Evolutionary conservation across 2,888 invertebrate genomes (phyloP), one percentile per base, ranked within the genome.

Genomic region (Lasioglossum calceatum): DNA sequence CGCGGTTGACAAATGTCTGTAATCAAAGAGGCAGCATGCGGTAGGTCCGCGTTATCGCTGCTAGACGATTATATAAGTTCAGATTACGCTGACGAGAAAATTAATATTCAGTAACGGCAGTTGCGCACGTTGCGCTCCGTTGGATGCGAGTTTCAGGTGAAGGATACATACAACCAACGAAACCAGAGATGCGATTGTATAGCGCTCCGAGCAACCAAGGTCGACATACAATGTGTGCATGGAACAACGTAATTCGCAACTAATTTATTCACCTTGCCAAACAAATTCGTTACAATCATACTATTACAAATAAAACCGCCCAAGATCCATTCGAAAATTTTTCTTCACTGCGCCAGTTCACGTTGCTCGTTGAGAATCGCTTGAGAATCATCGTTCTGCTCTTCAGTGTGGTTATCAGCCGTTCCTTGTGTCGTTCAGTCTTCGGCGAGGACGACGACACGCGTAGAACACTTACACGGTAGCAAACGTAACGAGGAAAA

Each of bases 361-460:
- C 5, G 19, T 12, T 23, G 19, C 23, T n/a, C 67, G 74, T 54
- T n/a, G 23, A 54, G 54, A 50, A 23, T 50, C 47, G 47, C 47
- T 16, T 16, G 47, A 16, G 54, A 87, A 81, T 81, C 82, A 50
- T 50, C 61, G 82, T 72, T 58, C 79, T 78, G 74, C 77, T 82
- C 82, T 23, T 32, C 36, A 10, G n/a, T 27, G 54, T 80, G 81
- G 85, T 87, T 88, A 88, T 88, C 88, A 82, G 64, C 83, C 74
- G 74, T 70, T 82, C 77, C 84, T 61, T 82, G 81, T 85, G 74
- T 87, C 88, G 77, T 79, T 81, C 77, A 47, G 82, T 81, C 80
- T 72, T 44, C 27, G 14, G 67, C 82, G 70, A 71, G 70, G 75
- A 70, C 75, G 75, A 74, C 80, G 76, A 67, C 73, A 75, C 70